These are phyloP conservation scores for Agrilus planipennis DNA, from an alignment of 1,140 invertebrate genomes.

Conservation along the genomic window DNA sequence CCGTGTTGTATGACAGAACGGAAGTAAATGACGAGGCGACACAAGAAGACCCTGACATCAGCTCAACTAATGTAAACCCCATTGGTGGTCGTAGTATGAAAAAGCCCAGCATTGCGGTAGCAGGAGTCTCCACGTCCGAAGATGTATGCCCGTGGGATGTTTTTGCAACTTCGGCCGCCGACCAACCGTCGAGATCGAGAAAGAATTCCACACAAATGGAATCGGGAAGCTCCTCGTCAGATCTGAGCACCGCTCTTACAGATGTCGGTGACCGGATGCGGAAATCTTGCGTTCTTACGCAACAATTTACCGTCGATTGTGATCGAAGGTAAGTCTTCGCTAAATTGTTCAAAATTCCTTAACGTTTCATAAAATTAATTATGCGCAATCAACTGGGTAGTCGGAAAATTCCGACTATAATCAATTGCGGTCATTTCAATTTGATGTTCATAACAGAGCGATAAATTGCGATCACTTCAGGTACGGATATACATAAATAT, in stretches of 20 bases:
- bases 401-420: too few species aligned
- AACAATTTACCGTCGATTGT: conserved; percentile 48
- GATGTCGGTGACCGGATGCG: conserved; percentile 40
- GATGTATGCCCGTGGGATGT: conserved; percentile 60
- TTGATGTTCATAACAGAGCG: too few species aligned
- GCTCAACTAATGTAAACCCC: too few species aligned
- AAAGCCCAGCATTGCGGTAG: conserved; percentile 28
- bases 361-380: too few species aligned
- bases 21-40: conserved; percentile 7
- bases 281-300: conserved; percentile 40
- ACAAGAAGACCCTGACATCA: conserved; percentile 5
- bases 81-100: conserved; percentile 33
- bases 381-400: too few species aligned
- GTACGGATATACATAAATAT: too few species aligned
- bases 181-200: conserved; percentile 29
- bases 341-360: too few species aligned
- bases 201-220: conserved; percentile 46
- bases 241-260: conserved; percentile 47
- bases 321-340: too few species aligned
- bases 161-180: too few species aligned
- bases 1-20: conserved; percentile 8
- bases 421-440: too few species aligned
- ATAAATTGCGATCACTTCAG: too few species aligned
- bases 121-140: conserved; percentile 38
- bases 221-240: conserved; percentile 55